Percentiles rank a stretch among this genome's conserved stretches.
These are phyloP conservation scores for Catocala nupta DNA, from an alignment of 2,888 invertebrate genomes.

Conservation along the genomic window DNA sequence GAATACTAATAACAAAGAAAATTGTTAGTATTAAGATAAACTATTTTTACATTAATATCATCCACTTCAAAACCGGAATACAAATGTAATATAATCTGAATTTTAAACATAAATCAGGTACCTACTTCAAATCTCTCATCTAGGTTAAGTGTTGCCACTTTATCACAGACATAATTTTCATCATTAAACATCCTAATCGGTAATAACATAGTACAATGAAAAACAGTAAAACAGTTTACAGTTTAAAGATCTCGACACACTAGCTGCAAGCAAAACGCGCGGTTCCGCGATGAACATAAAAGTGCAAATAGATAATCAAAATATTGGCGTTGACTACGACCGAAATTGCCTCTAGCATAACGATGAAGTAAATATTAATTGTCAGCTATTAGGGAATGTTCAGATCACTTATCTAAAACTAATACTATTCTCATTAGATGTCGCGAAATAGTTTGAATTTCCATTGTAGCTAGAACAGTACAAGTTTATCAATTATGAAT, in stretches of 20 bases:
- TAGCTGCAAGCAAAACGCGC: neutral
- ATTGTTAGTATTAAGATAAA: neutral
- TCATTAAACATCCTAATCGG: constrained; percentile 58
- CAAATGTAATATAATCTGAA: neutral
- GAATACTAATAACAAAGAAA: no score
- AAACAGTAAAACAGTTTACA: constrained; percentile 72
- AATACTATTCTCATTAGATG: no score
- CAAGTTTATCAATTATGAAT: no score
- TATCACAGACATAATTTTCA: constrained; percentile 51
- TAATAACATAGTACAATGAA: constrained; percentile 63
- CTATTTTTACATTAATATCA: no score
- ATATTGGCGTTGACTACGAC: no score
- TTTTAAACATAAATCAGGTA: constrained; percentile 2
- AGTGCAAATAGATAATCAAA: no score
- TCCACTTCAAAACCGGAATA: neutral
- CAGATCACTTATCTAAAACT: no score
- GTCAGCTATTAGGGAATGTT: no score
- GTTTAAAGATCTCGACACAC: constrained; percentile 27
- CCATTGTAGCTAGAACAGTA: no score
- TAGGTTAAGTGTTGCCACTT: constrained; percentile 21
- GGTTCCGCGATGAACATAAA: neutral
- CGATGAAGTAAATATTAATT: no score
- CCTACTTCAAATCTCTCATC: constrained; percentile 1
- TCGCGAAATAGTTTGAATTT: no score
- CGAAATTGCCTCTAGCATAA: no score